Conservation (phyloP, 2,113 vertebrate genomes). For the Epinephelus fuscoguttatus region DNA sequence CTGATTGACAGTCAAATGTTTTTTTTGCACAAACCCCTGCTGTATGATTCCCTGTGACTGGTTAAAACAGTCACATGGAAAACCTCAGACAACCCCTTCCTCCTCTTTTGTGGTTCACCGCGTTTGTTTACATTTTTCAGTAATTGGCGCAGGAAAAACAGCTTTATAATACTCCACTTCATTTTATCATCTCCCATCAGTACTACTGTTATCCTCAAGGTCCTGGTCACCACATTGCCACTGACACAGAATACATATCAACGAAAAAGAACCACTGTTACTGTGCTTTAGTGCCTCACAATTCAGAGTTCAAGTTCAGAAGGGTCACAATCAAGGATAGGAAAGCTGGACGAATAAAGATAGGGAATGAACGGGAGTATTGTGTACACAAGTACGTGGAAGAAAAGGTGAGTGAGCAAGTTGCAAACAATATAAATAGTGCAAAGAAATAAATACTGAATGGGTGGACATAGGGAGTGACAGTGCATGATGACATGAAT, state of each 20-base stretch:
- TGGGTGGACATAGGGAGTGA: not conserved
- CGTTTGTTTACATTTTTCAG: conserved; percentile 44
- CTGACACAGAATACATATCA: no score
- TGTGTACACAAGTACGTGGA: not conserved
- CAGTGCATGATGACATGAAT: not conserved
- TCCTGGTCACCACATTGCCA: not conserved
- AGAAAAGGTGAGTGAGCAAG: not conserved
- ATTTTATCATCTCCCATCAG: not conserved
- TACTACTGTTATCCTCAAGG: not conserved
- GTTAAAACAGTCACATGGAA: not conserved
- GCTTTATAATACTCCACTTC: not conserved
- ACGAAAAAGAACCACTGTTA: no score
- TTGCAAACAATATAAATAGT: not conserved
- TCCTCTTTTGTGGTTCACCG: not conserved
- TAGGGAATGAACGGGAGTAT: not conserved
- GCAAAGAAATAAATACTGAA: not conserved
- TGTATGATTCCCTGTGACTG: not conserved
- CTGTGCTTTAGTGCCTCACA: no score
- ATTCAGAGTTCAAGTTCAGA: not conserved
- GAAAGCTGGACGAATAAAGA: not conserved
- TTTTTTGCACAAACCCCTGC: not conserved
- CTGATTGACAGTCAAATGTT: not conserved
- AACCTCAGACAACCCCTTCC: conserved; percentile 5
- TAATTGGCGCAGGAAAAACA: not conserved
- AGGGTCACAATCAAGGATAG: not conserved